Evolutionary conservation across 1,140 invertebrate species (phyloP).

Genomic region (Acyrthosiphon pisum): DNA sequence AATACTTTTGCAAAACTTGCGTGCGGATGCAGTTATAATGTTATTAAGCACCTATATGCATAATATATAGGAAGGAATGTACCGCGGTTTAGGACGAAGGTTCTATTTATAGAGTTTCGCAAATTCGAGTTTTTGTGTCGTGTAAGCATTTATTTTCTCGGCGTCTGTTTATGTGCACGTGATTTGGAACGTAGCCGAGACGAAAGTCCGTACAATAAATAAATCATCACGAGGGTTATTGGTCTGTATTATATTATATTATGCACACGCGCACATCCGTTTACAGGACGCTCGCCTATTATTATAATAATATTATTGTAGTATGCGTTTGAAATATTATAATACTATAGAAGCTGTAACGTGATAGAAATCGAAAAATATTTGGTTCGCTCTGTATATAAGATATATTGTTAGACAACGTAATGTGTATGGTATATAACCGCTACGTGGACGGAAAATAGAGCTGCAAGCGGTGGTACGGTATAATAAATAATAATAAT

Average conservation of each 20-base stretch:
- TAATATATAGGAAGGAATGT: not conserved
- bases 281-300: not conserved
- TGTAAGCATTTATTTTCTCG: not conserved
- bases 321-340: not conserved
- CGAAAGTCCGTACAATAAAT: constrained; percentile 39
- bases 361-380: not conserved
- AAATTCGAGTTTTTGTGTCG: not conserved
- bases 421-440: no score
- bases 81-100: not conserved
- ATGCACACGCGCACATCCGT: not conserved
- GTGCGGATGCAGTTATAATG: not conserved
- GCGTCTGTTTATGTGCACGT: not conserved
- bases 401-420: no score
- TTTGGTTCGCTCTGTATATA: not conserved
- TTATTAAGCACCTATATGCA: not conserved
- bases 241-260: not conserved
- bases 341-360: not conserved
- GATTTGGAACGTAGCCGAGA: constrained; percentile 19
- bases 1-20: not conserved
- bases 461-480: not conserved
- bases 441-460: not conserved
- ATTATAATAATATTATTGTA: no score
- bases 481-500: no score
- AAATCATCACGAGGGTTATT: constrained; percentile 22
- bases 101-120: constrained; percentile 18